phyloP scores from a whole-genome alignment of 2,113 vertebrate species.

The Thunnus maccoyii region DNA sequence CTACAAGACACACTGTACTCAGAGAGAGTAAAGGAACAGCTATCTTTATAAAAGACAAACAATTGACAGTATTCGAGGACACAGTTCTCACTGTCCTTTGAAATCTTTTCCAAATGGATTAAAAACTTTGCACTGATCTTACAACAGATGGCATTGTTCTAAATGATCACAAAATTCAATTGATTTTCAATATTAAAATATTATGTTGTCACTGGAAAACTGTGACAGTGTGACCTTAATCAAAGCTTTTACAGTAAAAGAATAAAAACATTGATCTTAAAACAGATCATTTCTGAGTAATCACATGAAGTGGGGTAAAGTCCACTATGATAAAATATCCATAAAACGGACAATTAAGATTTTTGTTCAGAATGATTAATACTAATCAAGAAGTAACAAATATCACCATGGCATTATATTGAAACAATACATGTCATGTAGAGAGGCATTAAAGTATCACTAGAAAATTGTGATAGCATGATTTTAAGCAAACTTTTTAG shows the following conservation, averaged over 20 bases:
- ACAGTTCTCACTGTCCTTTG: neutral
- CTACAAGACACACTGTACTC: constrained; percentile 47
- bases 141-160: constrained; percentile 33
- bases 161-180: neutral
- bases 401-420: neutral
- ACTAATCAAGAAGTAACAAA: neutral
- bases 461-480: neutral
- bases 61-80: neutral
- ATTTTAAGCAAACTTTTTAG: neutral
- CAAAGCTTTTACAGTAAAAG: too few relatives aligned
- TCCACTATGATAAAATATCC: neutral
- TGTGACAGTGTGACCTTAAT: too few relatives aligned
- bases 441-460: constrained; percentile 10
- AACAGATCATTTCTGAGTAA: neutral
- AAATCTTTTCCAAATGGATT: neutral
- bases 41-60: constrained; percentile 59
- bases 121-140: constrained; percentile 1
- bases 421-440: neutral
- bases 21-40: constrained; percentile 32
- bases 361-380: neutral
- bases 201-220: neutral
- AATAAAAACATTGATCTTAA: neutral
- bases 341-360: neutral
- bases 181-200: neutral
- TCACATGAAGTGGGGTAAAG: neutral